Percentiles rank a stretch among this genome's conserved stretches.
These are phyloP conservation scores for Perca fluviatilis DNA, from an alignment of 2,113 vertebrate genomes.

Conservation along the genomic window DNA sequence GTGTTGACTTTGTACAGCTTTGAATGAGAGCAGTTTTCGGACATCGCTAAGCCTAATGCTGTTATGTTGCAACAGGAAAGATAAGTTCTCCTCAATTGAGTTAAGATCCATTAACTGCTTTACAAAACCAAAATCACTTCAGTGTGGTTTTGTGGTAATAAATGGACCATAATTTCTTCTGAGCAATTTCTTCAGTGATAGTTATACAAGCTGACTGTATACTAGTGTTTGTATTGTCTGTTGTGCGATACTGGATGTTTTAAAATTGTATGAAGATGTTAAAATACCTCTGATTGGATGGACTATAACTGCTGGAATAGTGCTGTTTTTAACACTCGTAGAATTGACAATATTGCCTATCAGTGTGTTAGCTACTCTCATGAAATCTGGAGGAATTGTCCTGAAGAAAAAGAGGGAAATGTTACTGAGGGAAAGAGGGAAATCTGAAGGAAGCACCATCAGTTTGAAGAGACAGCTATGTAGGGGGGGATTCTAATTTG, in stretches of 20 bases:
- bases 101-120: conserved; percentile 40
- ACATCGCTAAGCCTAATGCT: conserved; percentile 18
- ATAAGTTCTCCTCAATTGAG: conserved; percentile 29
- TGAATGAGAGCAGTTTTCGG: conserved; percentile 26
- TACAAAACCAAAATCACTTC: conserved; percentile 39
- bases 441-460: background rate
- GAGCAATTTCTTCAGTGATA: background rate
- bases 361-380: background rate
- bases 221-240: conserved; percentile 31
- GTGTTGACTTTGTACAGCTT: conserved; percentile 15
- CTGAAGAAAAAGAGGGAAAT: conserved; percentile 17
- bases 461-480: conserved; percentile 22
- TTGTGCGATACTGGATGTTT: conserved; percentile 12
- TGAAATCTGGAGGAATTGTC: background rate
- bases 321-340: background rate
- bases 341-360: conserved; percentile 23
- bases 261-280: conserved; percentile 18
- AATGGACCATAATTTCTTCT: conserved; percentile 30
- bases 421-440: background rate
- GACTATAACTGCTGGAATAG: background rate
- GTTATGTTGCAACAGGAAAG: conserved; percentile 29
- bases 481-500: conserved; percentile 37
- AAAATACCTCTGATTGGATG: conserved; percentile 11
- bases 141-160: conserved; percentile 33
- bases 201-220: conserved; percentile 25